Base-by-base conservation (phyloP, 2,797 vertebrate genomes). In the Cossypha heuglini region DNA sequence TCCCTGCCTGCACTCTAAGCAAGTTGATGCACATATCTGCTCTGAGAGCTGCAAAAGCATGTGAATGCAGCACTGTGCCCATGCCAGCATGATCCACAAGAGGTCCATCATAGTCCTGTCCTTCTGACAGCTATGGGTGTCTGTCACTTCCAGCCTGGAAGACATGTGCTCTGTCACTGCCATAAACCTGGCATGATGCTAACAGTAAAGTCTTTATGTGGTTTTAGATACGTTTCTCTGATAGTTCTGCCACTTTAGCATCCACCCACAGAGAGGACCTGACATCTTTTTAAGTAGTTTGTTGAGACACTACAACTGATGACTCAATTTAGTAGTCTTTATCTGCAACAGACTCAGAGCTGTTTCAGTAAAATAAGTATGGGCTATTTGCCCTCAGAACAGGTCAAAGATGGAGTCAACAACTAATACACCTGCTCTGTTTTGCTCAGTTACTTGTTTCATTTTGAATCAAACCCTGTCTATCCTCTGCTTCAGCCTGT, bases 271-370 rank as follows among this genome's bases (percentile, higher is more conserved):
- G 52, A 3, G 40, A 88, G 81, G 76, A 66, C 69, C 76, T 88
- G 89, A 72, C 72, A 89, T 54, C 46, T 95, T 93, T 86, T 62
- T 8, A 92, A 63, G 82, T 9, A 84, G 59, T 67, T 80, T 88
- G 69, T 63, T 45, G 58, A 75, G 69, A 84, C 59, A 59, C 78
- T 86, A 89, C 58, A 86, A 81, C 73, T 46, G 68, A 81, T 84
- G 81, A 86, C 76, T 94, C 87, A 81, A 86, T 35, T 75, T 29
- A 26, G 40, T 78, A 83, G 26, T 72, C 87, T 86, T 73, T 13
- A 75, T 63, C 58, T 81, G 69, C 48, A 77, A 46, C 37, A 76
- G 62, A 73, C 28, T 86, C 1, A 0, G 57, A 94, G 59, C 29
- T 46, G 42, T 63, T 51, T 76, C 45, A 42, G 52, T n/a, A 68